phyloP scores from a whole-genome alignment of 2,797 vertebrate genomes.

The Neoniphon sammara region DNA sequence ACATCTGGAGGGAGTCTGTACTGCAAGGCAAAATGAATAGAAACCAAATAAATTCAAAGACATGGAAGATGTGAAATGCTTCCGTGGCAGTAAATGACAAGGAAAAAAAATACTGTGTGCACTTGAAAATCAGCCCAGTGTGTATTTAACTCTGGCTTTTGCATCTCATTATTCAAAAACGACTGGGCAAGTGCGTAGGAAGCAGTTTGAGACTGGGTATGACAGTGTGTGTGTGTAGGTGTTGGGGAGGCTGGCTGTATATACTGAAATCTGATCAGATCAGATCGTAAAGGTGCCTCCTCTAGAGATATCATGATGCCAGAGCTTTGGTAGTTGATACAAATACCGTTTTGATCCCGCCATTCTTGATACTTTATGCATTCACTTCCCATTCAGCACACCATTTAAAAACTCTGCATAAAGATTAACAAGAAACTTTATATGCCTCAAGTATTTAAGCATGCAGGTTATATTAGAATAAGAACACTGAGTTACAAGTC shows the following conservation, averaged over 20 bases:
- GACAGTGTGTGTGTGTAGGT: too few species aligned
- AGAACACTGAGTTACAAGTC: too few species aligned
- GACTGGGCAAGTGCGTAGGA: not conserved
- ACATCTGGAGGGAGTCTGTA: not conserved
- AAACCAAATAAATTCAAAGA: not conserved
- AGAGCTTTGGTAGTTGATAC: too few species aligned
- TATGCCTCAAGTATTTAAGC: too few species aligned
- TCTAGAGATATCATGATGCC: too few species aligned
- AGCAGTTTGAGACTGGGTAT: not conserved
- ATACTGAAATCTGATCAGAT: slow-evolving; percentile 21
- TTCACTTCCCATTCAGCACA: too few species aligned
- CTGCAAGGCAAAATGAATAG: slow-evolving; percentile 8
- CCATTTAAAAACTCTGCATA: too few species aligned
- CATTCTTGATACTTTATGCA: too few species aligned
- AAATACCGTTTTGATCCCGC: too few species aligned
- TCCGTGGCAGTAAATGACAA: not conserved
- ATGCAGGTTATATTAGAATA: too few species aligned
- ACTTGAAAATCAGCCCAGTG: slow-evolving; percentile 12
- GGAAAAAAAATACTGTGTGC: slow-evolving; percentile 1
- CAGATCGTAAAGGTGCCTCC: not conserved
- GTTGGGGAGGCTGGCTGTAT: too few species aligned
- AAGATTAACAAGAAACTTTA: too few species aligned
- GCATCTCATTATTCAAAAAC: slow-evolving; percentile 4
- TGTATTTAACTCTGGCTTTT: slow-evolving; percentile 24
- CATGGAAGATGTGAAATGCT: not conserved